Evolutionary conservation across 2,797 vertebrate genomes (phyloP), one percentile per base, ranked within the genome.

Genomic region (Pagetopsis macropterus): DNA sequence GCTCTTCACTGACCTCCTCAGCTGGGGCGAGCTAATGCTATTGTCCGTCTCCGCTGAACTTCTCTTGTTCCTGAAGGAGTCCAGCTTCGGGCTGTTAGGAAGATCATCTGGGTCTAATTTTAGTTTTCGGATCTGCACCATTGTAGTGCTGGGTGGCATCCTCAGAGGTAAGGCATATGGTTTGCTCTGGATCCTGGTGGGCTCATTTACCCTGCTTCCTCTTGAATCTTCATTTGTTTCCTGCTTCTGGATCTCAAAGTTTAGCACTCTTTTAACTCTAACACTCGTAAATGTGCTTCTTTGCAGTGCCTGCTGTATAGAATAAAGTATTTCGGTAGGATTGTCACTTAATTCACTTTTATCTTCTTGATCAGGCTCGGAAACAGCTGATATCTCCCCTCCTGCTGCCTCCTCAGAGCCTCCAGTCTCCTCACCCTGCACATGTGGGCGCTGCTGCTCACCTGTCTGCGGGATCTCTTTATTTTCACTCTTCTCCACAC

Each of bases 161-260:
- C 95, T 95, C 85, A 98, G 85, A 0, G 97, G 97, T 63, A 97
- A 72, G 66, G 90, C 95, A 40, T 83, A 95, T 0, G 95, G 96
- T 85, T 96, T 97, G 54, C 48, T 96, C 45, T 72, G 75, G 50
- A 6, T 3, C 5, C 21, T 1, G 4, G 16, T 0, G 8, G 69
- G 1, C 14, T 50, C 19, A 13, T 12, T 44, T 0, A 2, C 5
- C 0, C 8, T n/a, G 3, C 5, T 14, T 9, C 3, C 23, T 12
- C 9, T 52, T 0, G 40, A 16, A 0, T 12, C 31, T 49, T 1
- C 41, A 8, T 13, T 5, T 0, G 10, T 0, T 0, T 41, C 57
- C 46, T 51, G 61, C 5, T 15, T 75, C 9, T 84, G 70, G 7
- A 81, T 27, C 2, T 73, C 81, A 65, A 94, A 85, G 15, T 61